Percentiles rank a stretch among this genome's conserved stretches.
These are phyloP conservation scores for Glossophaga mutica DNA, from an alignment of 2,797 vertebrate genomes.

Conservation along the genomic window DNA sequence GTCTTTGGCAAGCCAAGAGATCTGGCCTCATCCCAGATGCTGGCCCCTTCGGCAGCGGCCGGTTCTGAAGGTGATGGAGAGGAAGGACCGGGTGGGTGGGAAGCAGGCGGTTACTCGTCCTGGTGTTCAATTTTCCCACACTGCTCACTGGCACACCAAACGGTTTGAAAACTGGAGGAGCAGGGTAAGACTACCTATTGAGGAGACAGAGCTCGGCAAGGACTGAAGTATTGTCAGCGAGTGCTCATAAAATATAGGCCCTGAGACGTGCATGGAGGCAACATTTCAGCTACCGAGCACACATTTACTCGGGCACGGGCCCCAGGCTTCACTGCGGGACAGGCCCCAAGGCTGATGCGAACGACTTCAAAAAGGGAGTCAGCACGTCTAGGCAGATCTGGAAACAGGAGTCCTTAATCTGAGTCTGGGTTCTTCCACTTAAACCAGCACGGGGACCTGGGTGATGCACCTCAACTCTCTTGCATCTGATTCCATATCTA, in stretches of 20 bases:
- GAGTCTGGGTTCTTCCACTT: background rate
- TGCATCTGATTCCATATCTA: background rate
- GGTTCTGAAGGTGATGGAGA: background rate
- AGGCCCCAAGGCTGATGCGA: accelerated
- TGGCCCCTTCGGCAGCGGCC: background rate
- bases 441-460: background rate
- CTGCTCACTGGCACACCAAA: background rate
- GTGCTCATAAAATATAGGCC: background rate
- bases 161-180: background rate
- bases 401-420: background rate
- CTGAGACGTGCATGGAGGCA: background rate
- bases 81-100: background rate
- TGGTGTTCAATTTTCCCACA: constrained; percentile 51
- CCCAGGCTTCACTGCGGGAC: background rate
- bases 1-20: constrained; percentile 74
- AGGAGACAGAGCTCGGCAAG: background rate
- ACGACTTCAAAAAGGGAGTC: background rate
- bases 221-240: background rate
- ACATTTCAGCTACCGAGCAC: background rate
- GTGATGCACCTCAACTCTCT: background rate
- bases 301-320: no score
- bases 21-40: constrained; percentile 28
- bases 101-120: constrained; percentile 27
- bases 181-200: constrained; percentile 8
- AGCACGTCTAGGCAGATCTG: background rate